phyloP scores from a whole-genome alignment of 2,797 vertebrate genomes.

The Sebastes matsubarae region DNA sequence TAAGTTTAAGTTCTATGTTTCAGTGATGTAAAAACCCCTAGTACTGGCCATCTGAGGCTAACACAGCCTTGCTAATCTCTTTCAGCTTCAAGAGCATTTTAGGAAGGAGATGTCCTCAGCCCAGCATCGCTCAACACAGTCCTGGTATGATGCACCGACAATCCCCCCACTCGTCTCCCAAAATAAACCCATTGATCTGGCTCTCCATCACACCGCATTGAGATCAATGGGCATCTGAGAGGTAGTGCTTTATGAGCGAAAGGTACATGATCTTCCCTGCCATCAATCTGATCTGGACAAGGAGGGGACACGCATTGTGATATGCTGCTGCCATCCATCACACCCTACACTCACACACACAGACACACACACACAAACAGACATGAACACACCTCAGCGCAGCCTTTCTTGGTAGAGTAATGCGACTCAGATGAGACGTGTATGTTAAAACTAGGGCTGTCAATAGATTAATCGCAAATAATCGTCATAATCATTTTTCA shows the following conservation, averaged over 20 bases:
- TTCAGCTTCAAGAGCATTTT: conserved; percentile 41
- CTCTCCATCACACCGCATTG: conserved; percentile 73
- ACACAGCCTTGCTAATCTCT: conserved; percentile 44
- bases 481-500: too few relatives aligned
- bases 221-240: conserved; percentile 77
- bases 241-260: conserved; percentile 75
- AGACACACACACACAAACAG: neutral
- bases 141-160: conserved; percentile 64
- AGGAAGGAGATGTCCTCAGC: conserved; percentile 52
- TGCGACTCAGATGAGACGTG: neutral
- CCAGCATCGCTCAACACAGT: conserved; percentile 55
- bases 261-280: conserved; percentile 65
- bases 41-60: conserved; percentile 11
- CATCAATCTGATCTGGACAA: conserved; percentile 77
- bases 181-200: conserved; percentile 79
- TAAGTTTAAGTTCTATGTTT: neutral
- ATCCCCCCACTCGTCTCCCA: conserved; percentile 64
- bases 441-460: too few relatives aligned
- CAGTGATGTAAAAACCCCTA: neutral
- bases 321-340: conserved; percentile 70
- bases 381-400: neutral
- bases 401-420: conserved; percentile 6
- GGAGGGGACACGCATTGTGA: conserved; percentile 65
- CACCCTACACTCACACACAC: neutral
- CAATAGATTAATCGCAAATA: too few relatives aligned